phyloP scores from a whole-genome alignment of 2,797 vertebrate species.

The Halcyon badia region DNA sequence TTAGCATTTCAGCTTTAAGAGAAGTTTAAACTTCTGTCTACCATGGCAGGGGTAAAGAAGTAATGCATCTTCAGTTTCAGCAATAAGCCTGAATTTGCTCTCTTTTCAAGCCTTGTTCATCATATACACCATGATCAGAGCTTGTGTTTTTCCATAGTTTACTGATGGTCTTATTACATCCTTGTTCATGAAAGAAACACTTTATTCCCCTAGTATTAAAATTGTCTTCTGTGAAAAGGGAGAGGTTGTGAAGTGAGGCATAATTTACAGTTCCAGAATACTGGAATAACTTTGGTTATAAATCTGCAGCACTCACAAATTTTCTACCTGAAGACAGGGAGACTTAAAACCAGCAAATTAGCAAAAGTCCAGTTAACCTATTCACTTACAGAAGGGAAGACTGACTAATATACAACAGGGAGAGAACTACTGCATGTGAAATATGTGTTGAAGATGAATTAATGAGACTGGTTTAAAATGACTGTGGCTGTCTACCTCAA shows the following conservation, averaged over 20 bases:
- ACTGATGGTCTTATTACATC: constrained; percentile 8
- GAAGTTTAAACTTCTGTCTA: background rate
- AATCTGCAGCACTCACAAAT: background rate
- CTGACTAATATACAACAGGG: background rate
- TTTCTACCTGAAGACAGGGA: background rate
- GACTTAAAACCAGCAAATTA: background rate
- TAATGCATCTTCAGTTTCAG: constrained; percentile 8
- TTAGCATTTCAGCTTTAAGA: background rate
- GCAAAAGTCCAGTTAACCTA: background rate
- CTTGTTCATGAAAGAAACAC: constrained; percentile 10
- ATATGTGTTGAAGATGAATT: background rate
- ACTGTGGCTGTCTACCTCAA: background rate
- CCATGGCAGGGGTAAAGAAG: background rate
- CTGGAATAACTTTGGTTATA: background rate
- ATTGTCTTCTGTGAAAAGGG: background rate
- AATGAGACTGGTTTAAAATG: background rate
- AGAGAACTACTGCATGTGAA: background rate
- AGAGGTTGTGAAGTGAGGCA: background rate
- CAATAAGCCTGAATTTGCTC: background rate
- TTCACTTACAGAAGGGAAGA: background rate
- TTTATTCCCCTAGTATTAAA: constrained; percentile 9
- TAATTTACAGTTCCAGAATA: constrained; percentile 24
- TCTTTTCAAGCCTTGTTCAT: background rate
- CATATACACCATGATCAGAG: background rate
- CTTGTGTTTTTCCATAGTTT: constrained; percentile 8